phyloP scores from a whole-genome alignment of 2,113 vertebrate genomes.

The Xiphias gladius region DNA sequence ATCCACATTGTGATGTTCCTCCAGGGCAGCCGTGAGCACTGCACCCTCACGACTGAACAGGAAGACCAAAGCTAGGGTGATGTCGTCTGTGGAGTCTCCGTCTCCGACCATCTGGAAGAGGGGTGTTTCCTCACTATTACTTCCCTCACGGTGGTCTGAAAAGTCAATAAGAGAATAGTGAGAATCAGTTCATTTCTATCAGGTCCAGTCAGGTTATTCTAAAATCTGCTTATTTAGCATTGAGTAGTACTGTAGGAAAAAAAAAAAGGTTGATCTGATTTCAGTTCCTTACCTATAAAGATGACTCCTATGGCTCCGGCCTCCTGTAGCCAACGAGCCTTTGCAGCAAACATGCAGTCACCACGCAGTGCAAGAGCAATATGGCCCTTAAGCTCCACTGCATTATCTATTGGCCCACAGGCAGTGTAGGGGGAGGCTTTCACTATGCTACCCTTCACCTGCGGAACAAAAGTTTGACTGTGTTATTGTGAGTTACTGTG shows the following conservation, averaged over 20 bases:
- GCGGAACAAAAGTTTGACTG: not conserved
- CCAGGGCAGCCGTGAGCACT: constrained; percentile 80
- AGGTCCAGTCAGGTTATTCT: not conserved
- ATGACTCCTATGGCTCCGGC: constrained; percentile 85
- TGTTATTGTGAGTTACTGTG: not conserved
- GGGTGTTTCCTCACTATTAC: constrained; percentile 83
- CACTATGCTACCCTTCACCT: constrained; percentile 85
- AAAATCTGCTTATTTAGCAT: not conserved
- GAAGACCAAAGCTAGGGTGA: constrained; percentile 85
- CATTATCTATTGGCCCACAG: constrained; percentile 81
- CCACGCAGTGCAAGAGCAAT: constrained; percentile 84
- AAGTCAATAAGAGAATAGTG: not conserved
- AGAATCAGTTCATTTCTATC: not conserved
- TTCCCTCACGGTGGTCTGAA: constrained; percentile 85
- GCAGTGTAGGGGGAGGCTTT: constrained; percentile 84
- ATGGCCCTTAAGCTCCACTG: constrained; percentile 71
- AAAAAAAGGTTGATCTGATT: not conserved
- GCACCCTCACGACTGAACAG: constrained; percentile 85
- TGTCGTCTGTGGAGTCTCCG: constrained; percentile 82
- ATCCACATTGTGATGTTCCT: constrained; percentile 84
- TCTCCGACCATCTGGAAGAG: constrained; percentile 90
- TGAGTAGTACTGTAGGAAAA: not conserved
- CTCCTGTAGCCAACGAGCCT: constrained; percentile 85
- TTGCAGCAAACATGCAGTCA: constrained; percentile 87
- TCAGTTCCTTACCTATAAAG: constrained; percentile 81